Evolutionary conservation across 2,113 vertebrate genomes (phyloP).

Genomic region (Cariama cristata): DNA sequence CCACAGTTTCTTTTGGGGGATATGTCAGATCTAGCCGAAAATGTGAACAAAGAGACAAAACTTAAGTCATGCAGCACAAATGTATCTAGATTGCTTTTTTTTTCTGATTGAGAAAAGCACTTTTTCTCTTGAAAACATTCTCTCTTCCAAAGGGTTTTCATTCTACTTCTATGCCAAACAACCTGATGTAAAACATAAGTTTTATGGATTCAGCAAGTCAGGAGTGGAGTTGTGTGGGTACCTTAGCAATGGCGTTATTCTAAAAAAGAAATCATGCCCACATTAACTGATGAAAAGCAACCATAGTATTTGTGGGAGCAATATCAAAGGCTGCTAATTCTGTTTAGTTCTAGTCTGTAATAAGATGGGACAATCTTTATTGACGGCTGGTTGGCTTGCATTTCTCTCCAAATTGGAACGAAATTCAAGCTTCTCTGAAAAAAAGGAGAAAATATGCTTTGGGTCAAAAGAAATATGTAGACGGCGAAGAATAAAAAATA

Average conservation of each 20-base stretch:
- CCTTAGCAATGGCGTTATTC: not conserved
- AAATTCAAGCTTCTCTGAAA: not conserved
- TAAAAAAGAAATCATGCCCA: not conserved
- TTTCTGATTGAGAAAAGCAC: not conserved
- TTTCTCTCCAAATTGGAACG: not conserved
- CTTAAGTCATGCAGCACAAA: not conserved
- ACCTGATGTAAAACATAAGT: not conserved
- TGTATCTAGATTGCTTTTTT: not conserved
- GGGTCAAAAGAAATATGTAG: not conserved
- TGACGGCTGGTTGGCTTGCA: not conserved
- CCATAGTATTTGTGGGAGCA: not conserved
- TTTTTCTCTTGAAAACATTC: not conserved
- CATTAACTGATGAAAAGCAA: not conserved
- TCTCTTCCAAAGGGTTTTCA: not conserved
- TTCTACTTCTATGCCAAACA: not conserved
- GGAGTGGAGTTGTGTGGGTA: not conserved
- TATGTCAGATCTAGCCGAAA: conserved; percentile 3
- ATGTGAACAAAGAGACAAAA: not conserved
- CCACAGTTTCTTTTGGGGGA: not conserved
- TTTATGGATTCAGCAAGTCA: not conserved
- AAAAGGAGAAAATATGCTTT: not conserved
- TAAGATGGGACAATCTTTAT: not conserved
- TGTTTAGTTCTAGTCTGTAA: not conserved
- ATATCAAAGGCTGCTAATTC: not conserved
- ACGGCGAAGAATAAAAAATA: not conserved